These are phyloP conservation scores for Pomatorhinus ruficollis DNA, from an alignment of 2,113 vertebrate species.

Conservation along the genomic window DNA sequence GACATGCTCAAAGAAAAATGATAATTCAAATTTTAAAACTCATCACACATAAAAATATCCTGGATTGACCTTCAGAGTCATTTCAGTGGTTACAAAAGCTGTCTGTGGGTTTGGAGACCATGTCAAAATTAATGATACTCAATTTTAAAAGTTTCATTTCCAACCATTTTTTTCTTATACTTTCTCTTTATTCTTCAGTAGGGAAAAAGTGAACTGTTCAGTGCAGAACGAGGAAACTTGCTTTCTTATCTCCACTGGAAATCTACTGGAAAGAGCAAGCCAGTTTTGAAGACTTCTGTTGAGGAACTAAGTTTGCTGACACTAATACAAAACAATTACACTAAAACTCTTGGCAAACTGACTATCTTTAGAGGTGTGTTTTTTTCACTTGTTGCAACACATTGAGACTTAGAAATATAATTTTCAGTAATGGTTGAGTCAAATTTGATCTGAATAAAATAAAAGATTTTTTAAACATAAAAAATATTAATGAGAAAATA, in stretches of 20 bases:
- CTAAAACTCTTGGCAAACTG: background rate
- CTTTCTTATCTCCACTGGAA: background rate
- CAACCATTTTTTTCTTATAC: background rate
- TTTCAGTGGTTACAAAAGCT: background rate
- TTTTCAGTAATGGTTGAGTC: background rate
- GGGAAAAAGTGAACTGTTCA: background rate
- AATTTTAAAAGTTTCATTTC: background rate
- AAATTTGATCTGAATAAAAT: background rate
- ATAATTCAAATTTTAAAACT: background rate
- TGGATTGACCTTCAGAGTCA: background rate
- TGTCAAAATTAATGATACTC: background rate
- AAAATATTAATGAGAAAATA: background rate
- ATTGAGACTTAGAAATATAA: background rate
- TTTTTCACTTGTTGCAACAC: background rate
- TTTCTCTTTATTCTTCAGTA: background rate
- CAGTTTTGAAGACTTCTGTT: background rate
- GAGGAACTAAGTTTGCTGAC: background rate
- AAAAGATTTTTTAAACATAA: background rate
- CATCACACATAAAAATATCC: background rate
- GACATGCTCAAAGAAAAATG: background rate
- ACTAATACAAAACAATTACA: background rate
- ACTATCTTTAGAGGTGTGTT: background rate
- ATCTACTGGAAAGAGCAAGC: background rate
- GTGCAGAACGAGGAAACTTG: background rate
- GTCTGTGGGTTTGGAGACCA: background rate